phyloP scores from a whole-genome alignment of 2,888 invertebrate genomes.

The Eupithecia abbreviata region DNA sequence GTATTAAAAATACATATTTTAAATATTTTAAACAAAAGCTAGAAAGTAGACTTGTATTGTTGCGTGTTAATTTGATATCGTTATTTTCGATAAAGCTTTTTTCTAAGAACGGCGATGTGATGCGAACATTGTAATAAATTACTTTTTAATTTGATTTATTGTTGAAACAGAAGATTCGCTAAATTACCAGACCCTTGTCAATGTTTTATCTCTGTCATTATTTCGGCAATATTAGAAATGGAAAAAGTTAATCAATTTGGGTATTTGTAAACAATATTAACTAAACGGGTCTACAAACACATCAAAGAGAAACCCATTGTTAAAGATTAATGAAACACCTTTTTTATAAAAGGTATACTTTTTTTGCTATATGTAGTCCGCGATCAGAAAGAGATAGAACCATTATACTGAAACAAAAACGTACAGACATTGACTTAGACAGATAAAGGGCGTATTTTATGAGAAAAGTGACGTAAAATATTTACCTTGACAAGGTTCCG shows the following conservation, averaged over 20 bases:
- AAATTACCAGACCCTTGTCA: constrained; percentile 1
- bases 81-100: constrained; percentile 25
- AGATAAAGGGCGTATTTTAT: not conserved
- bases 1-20: too few species aligned
- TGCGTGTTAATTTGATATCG: constrained; percentile 15
- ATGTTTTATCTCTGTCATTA: not conserved
- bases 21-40: not conserved
- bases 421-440: not conserved
- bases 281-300: not conserved
- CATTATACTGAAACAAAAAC: not conserved
- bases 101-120: constrained; percentile 32
- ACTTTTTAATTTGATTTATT: constrained; percentile 10
- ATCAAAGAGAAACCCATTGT: not conserved
- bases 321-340: too few species aligned
- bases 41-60: constrained; percentile 2
- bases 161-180: not conserved
- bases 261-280: not conserved
- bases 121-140: constrained; percentile 16
- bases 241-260: not conserved
- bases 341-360: too few species aligned
- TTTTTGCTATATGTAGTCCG: too few species aligned
- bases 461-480: not conserved
- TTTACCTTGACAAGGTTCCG: not conserved
- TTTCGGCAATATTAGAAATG: not conserved
- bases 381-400: not conserved